phyloP scores from a whole-genome alignment of 1,140 invertebrate genomes.

The Tetragonula clypearis region DNA sequence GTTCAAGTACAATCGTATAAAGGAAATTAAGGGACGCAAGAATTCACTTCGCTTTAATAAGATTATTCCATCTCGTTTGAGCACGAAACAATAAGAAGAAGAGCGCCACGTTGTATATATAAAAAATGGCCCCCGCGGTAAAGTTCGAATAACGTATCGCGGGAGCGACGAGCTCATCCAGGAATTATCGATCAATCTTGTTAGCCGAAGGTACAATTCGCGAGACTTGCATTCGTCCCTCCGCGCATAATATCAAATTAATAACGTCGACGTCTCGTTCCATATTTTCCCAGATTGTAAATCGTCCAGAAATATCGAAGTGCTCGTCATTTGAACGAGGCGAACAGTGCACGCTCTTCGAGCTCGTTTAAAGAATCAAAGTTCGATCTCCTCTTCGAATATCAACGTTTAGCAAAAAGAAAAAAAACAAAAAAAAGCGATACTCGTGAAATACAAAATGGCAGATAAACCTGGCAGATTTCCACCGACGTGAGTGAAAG shows the following conservation, averaged over 20 bases:
- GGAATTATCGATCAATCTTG: slow-evolving; percentile 21
- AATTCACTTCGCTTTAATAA: background rate
- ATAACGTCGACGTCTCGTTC: background rate
- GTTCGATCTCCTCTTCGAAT: background rate
- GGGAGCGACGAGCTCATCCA: background rate
- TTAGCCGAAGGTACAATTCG: background rate
- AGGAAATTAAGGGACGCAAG: background rate
- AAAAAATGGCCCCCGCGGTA: background rate
- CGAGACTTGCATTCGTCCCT: background rate
- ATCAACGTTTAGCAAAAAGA: background rate
- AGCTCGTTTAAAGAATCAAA: background rate
- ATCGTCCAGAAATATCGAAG: background rate
- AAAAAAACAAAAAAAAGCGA: background rate
- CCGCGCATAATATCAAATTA: background rate
- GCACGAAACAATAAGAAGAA: background rate
- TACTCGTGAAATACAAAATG: background rate
- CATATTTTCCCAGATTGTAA: background rate
- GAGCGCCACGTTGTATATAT: background rate
- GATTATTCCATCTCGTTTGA: too few relatives aligned
- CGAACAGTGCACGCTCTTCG: background rate
- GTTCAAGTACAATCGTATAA: background rate
- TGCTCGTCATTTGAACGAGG: background rate
- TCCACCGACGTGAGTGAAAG: background rate
- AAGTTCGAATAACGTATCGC: slow-evolving; percentile 9
- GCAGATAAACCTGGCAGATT: background rate